These are phyloP conservation scores for Hyles euphorbiae DNA, from an alignment of 1,140 invertebrate species.

Conservation along the genomic window DNA sequence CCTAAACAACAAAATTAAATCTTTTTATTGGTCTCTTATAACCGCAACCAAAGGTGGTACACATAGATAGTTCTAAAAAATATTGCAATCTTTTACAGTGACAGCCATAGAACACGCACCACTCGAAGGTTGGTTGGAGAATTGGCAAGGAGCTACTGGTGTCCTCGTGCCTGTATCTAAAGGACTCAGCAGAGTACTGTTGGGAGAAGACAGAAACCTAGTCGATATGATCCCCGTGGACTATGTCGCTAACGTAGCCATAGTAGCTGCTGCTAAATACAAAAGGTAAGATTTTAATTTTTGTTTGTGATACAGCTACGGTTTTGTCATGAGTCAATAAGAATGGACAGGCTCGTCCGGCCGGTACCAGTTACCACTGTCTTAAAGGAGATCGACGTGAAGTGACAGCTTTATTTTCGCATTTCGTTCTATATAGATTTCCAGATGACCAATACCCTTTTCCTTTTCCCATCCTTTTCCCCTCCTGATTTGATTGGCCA, in stretches of 20 bases:
- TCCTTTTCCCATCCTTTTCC: background rate
- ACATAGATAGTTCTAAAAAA: background rate
- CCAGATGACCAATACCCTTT: background rate
- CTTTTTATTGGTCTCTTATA: no score
- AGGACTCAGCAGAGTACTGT: conserved; percentile 17
- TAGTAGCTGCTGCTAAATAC: conserved; percentile 25
- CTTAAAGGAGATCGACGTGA: no score
- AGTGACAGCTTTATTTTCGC: no score
- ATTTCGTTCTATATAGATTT: background rate
- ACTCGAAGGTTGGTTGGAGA: conserved; percentile 31
- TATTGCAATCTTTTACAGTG: conserved; percentile 22
- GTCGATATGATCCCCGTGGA: conserved; percentile 36
- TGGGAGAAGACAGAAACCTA: conserved; percentile 10
- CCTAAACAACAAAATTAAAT: no score
- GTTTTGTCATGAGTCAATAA: no score
- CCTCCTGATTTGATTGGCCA: background rate
- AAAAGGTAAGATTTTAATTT: conserved; percentile 17
- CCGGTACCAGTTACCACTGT: no score
- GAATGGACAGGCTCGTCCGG: no score
- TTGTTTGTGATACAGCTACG: background rate
- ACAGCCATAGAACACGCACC: conserved; percentile 20
- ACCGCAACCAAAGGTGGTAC: no score
- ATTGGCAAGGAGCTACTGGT: conserved; percentile 27
- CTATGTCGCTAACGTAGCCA: conserved; percentile 26
- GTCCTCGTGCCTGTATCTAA: conserved; percentile 11